These are phyloP conservation scores for Hoplostethus mediterraneus DNA, from an alignment of 2,797 vertebrate genomes.

Conservation along the genomic window DNA sequence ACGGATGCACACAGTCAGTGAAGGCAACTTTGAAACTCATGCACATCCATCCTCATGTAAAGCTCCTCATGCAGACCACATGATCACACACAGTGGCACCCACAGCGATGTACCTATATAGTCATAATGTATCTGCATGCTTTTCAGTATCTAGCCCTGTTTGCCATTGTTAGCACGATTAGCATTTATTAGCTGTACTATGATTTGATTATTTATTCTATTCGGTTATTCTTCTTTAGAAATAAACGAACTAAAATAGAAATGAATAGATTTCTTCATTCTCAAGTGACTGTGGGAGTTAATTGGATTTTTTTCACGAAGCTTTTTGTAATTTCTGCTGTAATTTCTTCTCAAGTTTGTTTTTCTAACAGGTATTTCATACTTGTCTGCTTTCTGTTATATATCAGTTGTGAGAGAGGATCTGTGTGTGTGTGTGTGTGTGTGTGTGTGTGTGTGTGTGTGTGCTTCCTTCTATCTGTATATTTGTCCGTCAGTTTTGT, in stretches of 20 bases:
- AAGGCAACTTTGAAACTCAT: neutral
- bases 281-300: neutral
- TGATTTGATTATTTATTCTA: no score
- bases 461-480: neutral
- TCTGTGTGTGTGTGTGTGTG: neutral
- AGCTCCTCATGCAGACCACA: neutral
- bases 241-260: constrained; percentile 3
- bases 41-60: no score
- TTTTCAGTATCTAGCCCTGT: neutral
- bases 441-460: constrained; percentile 3
- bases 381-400: neutral
- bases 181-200: neutral
- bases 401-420: neutral
- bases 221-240: neutral
- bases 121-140: neutral
- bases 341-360: neutral
- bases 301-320: neutral
- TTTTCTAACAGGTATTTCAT: neutral
- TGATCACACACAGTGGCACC: neutral
- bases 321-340: neutral
- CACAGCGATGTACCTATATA: neutral
- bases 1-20: neutral
- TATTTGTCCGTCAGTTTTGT: neutral
- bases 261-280: neutral
- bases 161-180: neutral